Evolutionary conservation across 2,888 invertebrate species (phyloP), one percentile per base, ranked within the genome.

Genomic region (Drosophila nigritarsus): DNA sequence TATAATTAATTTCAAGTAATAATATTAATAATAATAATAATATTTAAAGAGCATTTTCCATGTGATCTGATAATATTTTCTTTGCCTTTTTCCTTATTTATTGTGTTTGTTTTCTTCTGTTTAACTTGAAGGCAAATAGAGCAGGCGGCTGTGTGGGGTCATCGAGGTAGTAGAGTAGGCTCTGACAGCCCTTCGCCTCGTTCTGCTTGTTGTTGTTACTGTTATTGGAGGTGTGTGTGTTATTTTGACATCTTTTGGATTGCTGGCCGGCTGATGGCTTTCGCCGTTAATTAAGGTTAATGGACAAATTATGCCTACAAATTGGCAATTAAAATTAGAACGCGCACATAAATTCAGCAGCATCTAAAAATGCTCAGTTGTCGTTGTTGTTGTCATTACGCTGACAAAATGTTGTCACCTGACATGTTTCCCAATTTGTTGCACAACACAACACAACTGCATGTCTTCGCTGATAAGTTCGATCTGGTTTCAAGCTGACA

Each of bases 271-370:
- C 59, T 82, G 83, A 85, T 89, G 64, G 73, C 88, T 89, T 80
- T 86, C 72, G 86, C 80, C 80, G 89, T 86, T 86, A 86, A 86
- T 86, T 86, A 90, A 90, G 80, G 89, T 90, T 90, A 88, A 86
- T 86, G 89, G 86, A 80, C 89, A 86, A 86, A 86, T 86, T 90
- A 86, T 86, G 90, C 83, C 90, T 90, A 85, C 90, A 90, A 86
- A 90, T 90, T 90, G 86, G 76, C 86, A 90, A 86, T 86, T 86
- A 90, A 90, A 86, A 86, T 86, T 90, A 86, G 90, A 86, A 88
- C 90, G 83, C 83, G 83, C 73, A 75, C 83, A 86, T 86, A 86
- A 86, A 86, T 90, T 86, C 80, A 85, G 77, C 70, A 80, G 68
- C 69, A 63, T 24, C 67, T 29, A 77, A 60, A 78, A 78, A 82